Percentiles rank a stretch among this genome's conserved stretches.
Evolutionary conservation across 1,140 invertebrate species (phyloP).

Genomic region (Zaprionus taronus): DNA sequence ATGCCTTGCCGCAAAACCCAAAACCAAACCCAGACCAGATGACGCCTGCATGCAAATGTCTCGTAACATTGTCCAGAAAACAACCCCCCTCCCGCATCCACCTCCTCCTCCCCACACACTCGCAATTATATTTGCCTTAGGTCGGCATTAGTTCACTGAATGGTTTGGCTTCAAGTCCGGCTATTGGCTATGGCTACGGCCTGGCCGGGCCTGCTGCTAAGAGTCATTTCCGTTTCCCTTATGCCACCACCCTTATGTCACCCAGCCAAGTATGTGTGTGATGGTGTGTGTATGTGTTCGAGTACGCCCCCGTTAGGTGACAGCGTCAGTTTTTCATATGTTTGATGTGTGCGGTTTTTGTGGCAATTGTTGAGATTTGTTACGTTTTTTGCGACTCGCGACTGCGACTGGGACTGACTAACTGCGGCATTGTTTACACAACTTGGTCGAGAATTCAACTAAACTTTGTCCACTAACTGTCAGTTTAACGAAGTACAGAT

Average conservation of each 20-base stretch:
- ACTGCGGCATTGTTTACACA: slow-evolving; percentile 12
- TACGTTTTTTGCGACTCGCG: slow-evolving; percentile 33
- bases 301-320: slow-evolving; percentile 43
- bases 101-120: slow-evolving; percentile 17
- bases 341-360: slow-evolving; percentile 70
- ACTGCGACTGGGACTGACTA: slow-evolving; percentile 11
- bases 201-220: slow-evolving; percentile 57
- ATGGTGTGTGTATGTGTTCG: background rate
- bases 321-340: slow-evolving; percentile 65
- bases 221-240: slow-evolving; percentile 75
- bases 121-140: slow-evolving; percentile 83
- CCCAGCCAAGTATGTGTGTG: background rate
- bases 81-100: background rate
- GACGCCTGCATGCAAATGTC: slow-evolving; percentile 81
- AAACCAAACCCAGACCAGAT: slow-evolving; percentile 59
- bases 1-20: slow-evolving; percentile 67
- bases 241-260: background rate
- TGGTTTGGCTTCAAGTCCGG: slow-evolving; percentile 44
- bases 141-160: slow-evolving; percentile 74
- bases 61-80: slow-evolving; percentile 59
- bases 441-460: slow-evolving; percentile 3
- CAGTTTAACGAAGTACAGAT: background rate
- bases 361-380: slow-evolving; percentile 67
- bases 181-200: slow-evolving; percentile 31
- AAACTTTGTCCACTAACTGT: slow-evolving; percentile 1